These are phyloP conservation scores for Xylocampa areola DNA, from an alignment of 2,888 invertebrate genomes.

Conservation along the genomic window DNA sequence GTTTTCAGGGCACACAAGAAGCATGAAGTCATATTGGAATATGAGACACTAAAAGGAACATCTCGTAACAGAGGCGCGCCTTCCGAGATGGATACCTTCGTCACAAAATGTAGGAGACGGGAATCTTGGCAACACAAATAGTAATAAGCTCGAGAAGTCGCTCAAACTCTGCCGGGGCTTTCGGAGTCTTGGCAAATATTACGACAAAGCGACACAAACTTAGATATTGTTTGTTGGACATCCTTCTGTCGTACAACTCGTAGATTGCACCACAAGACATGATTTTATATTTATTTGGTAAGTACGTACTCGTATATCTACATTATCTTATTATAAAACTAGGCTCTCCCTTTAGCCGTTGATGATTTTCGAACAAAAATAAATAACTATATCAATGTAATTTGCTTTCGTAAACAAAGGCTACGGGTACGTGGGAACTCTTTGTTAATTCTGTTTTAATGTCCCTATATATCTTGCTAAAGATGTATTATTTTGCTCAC, in stretches of 20 bases:
- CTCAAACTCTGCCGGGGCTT: slow-evolving; percentile 75
- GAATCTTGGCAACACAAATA: slow-evolving; percentile 82
- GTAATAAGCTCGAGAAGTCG: slow-evolving; percentile 83
- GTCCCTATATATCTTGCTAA: no score
- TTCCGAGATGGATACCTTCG: slow-evolving; percentile 53
- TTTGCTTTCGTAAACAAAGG: slow-evolving; percentile 11
- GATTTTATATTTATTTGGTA: slow-evolving; percentile 40
- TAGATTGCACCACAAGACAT: slow-evolving; percentile 58
- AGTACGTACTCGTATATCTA: slow-evolving; percentile 29
- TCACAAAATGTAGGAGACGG: slow-evolving; percentile 66
- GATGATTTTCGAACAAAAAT: slow-evolving; percentile 7
- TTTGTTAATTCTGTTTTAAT: slow-evolving; percentile 10
- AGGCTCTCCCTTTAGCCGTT: not conserved
- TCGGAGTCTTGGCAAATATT: slow-evolving; percentile 81
- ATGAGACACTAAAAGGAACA: slow-evolving; percentile 19
- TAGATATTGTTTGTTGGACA: slow-evolving; percentile 83
- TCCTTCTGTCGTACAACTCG: slow-evolving; percentile 66
- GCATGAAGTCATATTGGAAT: slow-evolving; percentile 16
- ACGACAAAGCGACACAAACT: slow-evolving; percentile 83
- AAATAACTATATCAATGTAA: slow-evolving; percentile 5
- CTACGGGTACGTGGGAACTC: not conserved
- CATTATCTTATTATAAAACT: not conserved
- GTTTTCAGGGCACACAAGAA: slow-evolving; percentile 18
- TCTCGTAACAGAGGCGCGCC: slow-evolving; percentile 6
- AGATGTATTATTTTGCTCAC: slow-evolving; percentile 3